Conservation (phyloP, 2,113 vertebrate genomes). For the Cyanoramphus novaezelandiae region DNA sequence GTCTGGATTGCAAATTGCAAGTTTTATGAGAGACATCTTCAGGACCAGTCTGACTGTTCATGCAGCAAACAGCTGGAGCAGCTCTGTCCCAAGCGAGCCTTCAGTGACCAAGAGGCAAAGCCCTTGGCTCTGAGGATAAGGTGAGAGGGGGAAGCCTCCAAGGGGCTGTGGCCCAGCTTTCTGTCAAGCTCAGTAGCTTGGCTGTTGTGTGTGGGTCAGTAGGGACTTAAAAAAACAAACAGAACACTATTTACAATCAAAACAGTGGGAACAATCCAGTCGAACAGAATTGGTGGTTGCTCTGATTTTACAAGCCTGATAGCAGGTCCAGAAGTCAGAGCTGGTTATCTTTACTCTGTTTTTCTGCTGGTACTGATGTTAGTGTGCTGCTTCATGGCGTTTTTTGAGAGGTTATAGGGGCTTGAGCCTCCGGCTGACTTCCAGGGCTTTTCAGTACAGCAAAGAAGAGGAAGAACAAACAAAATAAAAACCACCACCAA, state of each 20-base stretch:
- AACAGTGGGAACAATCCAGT: not conserved
- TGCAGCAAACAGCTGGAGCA: not conserved
- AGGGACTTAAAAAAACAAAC: not conserved
- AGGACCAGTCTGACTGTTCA: not conserved
- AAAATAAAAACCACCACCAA: not conserved
- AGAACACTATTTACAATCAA: not conserved
- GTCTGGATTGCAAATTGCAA: not conserved
- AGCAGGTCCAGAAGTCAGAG: not conserved
- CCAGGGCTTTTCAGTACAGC: not conserved
- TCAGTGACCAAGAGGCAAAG: not conserved
- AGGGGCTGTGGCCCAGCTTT: not conserved
- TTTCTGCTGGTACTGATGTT: not conserved
- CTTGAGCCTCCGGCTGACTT: not conserved
- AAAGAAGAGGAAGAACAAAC: not conserved
- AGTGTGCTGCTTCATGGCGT: not conserved
- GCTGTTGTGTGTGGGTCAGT: not conserved
- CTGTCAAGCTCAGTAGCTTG: not conserved
- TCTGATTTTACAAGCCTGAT: not conserved
- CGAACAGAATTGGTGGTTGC: not conserved
- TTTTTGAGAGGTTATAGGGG: not conserved
- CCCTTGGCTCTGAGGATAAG: not conserved
- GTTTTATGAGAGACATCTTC: not conserved
- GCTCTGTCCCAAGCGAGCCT: not conserved
- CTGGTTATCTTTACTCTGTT: not conserved
- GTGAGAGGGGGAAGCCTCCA: not conserved